These are phyloP conservation scores for Lutraria rhynchaena DNA, from an alignment of 1,140 invertebrate genomes.

Conservation along the genomic window DNA sequence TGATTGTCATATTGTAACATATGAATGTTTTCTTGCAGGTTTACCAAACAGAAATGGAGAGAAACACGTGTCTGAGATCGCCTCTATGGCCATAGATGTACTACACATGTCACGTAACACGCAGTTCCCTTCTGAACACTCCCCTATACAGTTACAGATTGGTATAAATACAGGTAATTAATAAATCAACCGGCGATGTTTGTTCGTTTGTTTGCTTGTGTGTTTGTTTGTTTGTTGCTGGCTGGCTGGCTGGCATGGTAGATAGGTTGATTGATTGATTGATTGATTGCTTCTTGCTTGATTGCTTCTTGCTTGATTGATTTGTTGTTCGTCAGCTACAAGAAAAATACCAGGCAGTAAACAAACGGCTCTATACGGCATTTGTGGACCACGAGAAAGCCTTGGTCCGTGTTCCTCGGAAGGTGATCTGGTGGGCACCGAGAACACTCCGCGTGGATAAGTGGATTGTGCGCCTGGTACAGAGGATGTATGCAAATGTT, in stretches of 20 bases:
- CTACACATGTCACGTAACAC: constrained; percentile 81
- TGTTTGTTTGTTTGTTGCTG: not conserved
- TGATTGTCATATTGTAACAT: too few relatives aligned
- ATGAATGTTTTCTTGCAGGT: constrained; percentile 82
- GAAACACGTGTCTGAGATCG: constrained; percentile 90
- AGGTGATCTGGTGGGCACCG: constrained; percentile 22
- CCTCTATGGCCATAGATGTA: constrained; percentile 86
- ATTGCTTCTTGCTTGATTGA: too few relatives aligned
- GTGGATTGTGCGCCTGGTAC: constrained; percentile 17
- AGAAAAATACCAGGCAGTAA: not conserved
- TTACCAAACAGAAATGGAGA: constrained; percentile 90
- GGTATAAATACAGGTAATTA: constrained; percentile 73
- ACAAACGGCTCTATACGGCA: not conserved
- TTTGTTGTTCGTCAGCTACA: not conserved
- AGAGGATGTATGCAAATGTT: constrained; percentile 24
- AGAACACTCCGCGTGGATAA: constrained; percentile 16
- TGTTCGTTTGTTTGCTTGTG: not conserved
- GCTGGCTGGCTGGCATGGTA: too few relatives aligned
- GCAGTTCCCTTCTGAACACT: constrained; percentile 62
- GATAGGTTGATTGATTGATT: too few relatives aligned
- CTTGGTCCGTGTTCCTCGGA: constrained; percentile 29
- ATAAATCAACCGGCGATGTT: not conserved
- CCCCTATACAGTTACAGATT: constrained; percentile 65
- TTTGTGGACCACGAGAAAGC: too few relatives aligned
- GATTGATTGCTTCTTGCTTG: too few relatives aligned